Base-by-base conservation (phyloP, 2,113 vertebrate genomes). In the Falcunculus frontatus region DNA sequence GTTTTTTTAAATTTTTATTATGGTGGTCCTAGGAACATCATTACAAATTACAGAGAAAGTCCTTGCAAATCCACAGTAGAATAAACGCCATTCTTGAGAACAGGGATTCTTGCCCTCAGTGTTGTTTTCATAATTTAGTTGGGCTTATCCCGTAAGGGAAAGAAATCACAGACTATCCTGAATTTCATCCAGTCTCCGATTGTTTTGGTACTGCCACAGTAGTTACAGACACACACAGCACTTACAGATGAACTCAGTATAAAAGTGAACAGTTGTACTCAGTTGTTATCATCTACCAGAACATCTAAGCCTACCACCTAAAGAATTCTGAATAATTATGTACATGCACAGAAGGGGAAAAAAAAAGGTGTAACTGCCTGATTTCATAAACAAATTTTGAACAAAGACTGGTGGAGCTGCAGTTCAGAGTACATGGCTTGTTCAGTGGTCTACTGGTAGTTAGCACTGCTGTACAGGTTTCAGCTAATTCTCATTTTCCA, bases 401-500 rank as follows among this genome's bases (percentile, higher is more conserved):
- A 90, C 42, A 78, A 62, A 72, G 50, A 55, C 46, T 3, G 5
- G 56, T n/a, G 32, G 41, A 94, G 42, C 29, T 70, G 44, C 68
- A 92, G 64, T 76, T 88, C 56, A 86, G 59, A 70, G 56, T 52
- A 81, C 0, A 2, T 27, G 13, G 68, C 56, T 91, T 91, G 35
- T 88, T 93, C 82, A 92, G n/a, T 90, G 76, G 60, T 67, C 85
- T 90, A 9, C 17, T 76, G 47, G 53, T 80, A 95, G 72, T 53
- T 64, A 64, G 50, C 37, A 64, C 27, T 55, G 69, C 69, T 55
- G 76, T 89, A 53, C 74, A 93, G 55, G 72, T 93, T 95, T 86
- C 65, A 96, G 81, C 90, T 70, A 88, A 86, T 83, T 97, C 93
- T 92, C 88, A 90, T 93, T 90, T 90, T 96, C 84, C 41, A 53